Conservation (phyloP, 2,888 invertebrate genomes). For the Mythimna loreyi region DNA sequence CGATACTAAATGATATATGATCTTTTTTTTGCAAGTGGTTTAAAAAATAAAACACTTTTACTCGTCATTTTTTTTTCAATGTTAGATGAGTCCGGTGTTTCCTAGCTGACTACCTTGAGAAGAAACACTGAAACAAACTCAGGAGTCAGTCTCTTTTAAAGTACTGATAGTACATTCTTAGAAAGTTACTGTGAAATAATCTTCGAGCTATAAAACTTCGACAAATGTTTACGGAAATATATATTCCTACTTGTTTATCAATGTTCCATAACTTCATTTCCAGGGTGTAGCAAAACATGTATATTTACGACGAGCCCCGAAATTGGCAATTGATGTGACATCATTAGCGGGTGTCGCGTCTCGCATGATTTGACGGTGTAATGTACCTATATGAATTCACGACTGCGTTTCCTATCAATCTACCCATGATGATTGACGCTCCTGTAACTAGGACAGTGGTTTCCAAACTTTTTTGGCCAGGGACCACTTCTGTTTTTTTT, state of each 20-base stretch:
- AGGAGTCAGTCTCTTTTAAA: no score
- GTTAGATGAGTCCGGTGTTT: no score
- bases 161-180: no score
- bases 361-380: constrained; percentile 39
- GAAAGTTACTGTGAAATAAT: no score
- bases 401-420: constrained; percentile 17
- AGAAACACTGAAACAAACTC: no score
- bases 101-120: no score
- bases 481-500: no score
- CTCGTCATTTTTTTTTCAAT: no score
- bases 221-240: neutral
- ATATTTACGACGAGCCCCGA: constrained; percentile 25
- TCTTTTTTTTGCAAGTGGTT: no score
- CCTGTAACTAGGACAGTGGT: constrained; percentile 1
- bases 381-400: constrained; percentile 24
- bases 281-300: constrained; percentile 15
- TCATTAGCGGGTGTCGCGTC: constrained; percentile 45
- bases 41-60: no score
- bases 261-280: neutral
- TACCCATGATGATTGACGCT: constrained; percentile 28
- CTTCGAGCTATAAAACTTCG: neutral
- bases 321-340: constrained; percentile 55
- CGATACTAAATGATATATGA: no score
- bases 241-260: neutral
- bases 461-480: no score